Base-by-base conservation (phyloP, 2,113 vertebrate genomes). In the Taxidea taxus region DNA sequence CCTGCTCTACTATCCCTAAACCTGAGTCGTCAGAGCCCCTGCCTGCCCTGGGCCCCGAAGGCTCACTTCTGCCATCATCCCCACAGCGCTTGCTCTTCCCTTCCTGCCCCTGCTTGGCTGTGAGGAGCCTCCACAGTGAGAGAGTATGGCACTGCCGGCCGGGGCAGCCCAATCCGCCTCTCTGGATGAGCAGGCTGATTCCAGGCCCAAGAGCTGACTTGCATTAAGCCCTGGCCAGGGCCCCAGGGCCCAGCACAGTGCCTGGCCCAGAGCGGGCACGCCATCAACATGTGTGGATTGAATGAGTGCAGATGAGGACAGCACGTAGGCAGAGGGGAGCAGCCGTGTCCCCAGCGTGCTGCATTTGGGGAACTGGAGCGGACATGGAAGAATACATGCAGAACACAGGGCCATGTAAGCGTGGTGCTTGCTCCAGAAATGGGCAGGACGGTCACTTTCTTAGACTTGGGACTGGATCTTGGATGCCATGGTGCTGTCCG, bases 311-410 rank as follows among this genome's bases (percentile, higher is more conserved):
- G 58, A 18, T n/a, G 20, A 15, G 1, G 25, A 62, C 25, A n/a
- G 16, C 12, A 3, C 11, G 1, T 14, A 25, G 14, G 60, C 47
- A 18, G 49, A 49, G 21, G 13, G 27, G 64, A 64, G 49, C 58
- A 6, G 6, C 0, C 4, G 16, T 2, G 51, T 2, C 15, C 66
- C 7, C 9, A 34, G 72, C 42, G 3, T 4, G 0, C 23, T 20
- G 56, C 7, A 0, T 39, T 8, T 1, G 6, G 47, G 56, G 31
- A 60, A 16, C 34, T 25, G 39, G 3, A 11, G 70, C 31, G 7
- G 4, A 4, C 13, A 0, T 1, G 0, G 29, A 11, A 11, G n/a
- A 70, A 21, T 8, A 10, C 11, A 15, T 27, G 10, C 20, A 0
- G 56, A 18, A 74, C 7, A 5, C 70, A 1, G 58, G 54, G 68